Percentiles rank a stretch among this genome's conserved stretches.
Evolutionary conservation across 1,140 invertebrate genomes (phyloP).

Genomic region (Drosophila leontia): DNA sequence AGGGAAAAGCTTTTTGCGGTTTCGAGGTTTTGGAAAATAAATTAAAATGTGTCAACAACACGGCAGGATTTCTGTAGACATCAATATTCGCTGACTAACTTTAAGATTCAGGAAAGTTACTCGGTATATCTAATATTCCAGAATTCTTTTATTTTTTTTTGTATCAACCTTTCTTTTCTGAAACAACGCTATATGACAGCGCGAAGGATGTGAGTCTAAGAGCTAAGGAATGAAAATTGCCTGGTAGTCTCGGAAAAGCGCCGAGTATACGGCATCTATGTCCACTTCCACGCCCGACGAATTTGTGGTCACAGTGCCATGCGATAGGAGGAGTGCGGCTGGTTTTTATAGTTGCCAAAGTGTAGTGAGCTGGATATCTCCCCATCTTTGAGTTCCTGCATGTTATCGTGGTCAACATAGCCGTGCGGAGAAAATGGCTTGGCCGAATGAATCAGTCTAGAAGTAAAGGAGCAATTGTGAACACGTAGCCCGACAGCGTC

Average conservation of each 20-base stretch:
- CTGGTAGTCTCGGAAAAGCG: slow-evolving; percentile 68
- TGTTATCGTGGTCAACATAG: slow-evolving; percentile 81
- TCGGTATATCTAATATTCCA: background rate
- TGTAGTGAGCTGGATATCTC: slow-evolving; percentile 58
- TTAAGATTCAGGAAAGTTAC: background rate
- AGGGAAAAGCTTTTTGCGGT: no score
- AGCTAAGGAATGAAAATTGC: slow-evolving; percentile 33
- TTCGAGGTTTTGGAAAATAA: background rate
- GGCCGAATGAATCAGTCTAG: slow-evolving; percentile 25
- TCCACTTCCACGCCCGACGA: slow-evolving; percentile 76
- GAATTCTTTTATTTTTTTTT: no score
- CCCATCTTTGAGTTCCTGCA: slow-evolving; percentile 80
- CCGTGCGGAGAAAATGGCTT: slow-evolving; percentile 72
- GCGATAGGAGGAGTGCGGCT: slow-evolving; percentile 86
- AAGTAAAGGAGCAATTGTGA: background rate
- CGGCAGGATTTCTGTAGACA: background rate
- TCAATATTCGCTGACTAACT: background rate
- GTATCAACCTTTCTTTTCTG: slow-evolving; percentile 9
- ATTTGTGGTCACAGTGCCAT: slow-evolving; percentile 77
- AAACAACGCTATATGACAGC: slow-evolving; percentile 11
- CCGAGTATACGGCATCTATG: slow-evolving; percentile 74
- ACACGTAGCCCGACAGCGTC: background rate
- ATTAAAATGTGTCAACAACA: background rate
- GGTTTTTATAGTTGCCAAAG: slow-evolving; percentile 49
- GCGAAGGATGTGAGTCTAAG: slow-evolving; percentile 5